Evolutionary conservation across 2,888 invertebrate genomes (phyloP).

Genomic region (Deilephila porcellus): DNA sequence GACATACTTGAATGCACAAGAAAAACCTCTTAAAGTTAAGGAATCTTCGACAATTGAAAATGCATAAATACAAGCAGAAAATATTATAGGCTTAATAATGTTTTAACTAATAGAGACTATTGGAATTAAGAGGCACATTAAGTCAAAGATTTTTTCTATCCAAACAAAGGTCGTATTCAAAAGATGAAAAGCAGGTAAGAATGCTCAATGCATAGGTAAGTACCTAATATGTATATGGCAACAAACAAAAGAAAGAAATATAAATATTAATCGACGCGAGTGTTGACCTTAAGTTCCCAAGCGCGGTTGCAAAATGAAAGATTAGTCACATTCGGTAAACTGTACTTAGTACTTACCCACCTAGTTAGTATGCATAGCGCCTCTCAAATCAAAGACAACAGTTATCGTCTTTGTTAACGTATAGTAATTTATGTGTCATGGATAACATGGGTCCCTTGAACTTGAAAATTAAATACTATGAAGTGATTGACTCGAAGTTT

Average conservation of each 20-base stretch:
- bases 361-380: slow-evolving; percentile 56
- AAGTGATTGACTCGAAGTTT: neutral
- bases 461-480: slow-evolving; percentile 33
- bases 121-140: no score
- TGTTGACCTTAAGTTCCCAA: slow-evolving; percentile 29
- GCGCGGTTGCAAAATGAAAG: slow-evolving; percentile 49
- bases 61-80: no score
- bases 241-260: slow-evolving; percentile 10
- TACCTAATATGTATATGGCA: neutral
- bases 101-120: no score
- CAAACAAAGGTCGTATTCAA: no score
- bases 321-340: slow-evolving; percentile 59
- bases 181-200: no score
- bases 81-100: no score
- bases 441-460: slow-evolving; percentile 45
- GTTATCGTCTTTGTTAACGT: slow-evolving; percentile 59
- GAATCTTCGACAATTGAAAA: no score
- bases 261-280: neutral
- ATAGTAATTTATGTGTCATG: slow-evolving; percentile 64
- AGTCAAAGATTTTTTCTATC: no score
- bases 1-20: no score
- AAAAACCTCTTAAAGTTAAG: no score
- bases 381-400: slow-evolving; percentile 54
- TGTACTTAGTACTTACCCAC: slow-evolving; percentile 25
- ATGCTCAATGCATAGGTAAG: no score